Percentiles rank a stretch among this genome's conserved stretches.
phyloP scores from a whole-genome alignment of 2,888 invertebrate genomes.

The Cryptocheilus praepositus region DNA sequence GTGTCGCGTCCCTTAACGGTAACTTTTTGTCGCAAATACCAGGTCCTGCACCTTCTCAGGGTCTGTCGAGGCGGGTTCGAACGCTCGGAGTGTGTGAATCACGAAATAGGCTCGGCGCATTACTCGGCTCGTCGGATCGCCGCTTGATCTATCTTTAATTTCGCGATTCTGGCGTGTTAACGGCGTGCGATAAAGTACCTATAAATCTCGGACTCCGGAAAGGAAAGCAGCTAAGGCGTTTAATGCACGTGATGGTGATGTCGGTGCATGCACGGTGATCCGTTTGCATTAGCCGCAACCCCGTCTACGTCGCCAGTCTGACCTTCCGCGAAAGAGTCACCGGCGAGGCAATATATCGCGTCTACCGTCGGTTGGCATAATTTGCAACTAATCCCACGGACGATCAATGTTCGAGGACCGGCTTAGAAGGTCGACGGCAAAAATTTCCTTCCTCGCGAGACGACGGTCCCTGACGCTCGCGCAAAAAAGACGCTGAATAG shows the following conservation, averaged over 20 bases:
- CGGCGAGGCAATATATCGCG: slow-evolving; percentile 30
- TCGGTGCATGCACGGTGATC: slow-evolving; percentile 35
- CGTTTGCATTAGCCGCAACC: slow-evolving; percentile 38
- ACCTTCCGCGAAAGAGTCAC: slow-evolving; percentile 27
- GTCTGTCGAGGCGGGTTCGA: too few species aligned
- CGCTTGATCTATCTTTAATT: slow-evolving; percentile 30
- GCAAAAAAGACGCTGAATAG: background rate
- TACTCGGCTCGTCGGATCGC: slow-evolving; percentile 22
- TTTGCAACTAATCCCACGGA: slow-evolving; percentile 15
- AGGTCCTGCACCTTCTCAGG: too few species aligned
- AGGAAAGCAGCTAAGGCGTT: slow-evolving; percentile 21
- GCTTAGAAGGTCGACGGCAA: background rate
- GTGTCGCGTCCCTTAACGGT: too few species aligned
- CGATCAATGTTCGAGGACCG: background rate
- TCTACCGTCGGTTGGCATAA: background rate
- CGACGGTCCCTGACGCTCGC: too few species aligned
- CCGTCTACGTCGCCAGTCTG: slow-evolving; percentile 23
- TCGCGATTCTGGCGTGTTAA: slow-evolving; percentile 19
- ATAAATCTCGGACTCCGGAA: slow-evolving; percentile 41
- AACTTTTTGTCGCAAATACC: too few species aligned
- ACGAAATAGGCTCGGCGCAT: background rate
- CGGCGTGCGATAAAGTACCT: slow-evolving; percentile 21
- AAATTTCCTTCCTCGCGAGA: too few species aligned
- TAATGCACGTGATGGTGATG: slow-evolving; percentile 7
- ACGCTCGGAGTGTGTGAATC: slow-evolving; percentile 15